Evolutionary conservation across 1,140 invertebrate species (phyloP), one percentile per base, ranked within the genome.

Genomic region (Penaeus vannamei): DNA sequence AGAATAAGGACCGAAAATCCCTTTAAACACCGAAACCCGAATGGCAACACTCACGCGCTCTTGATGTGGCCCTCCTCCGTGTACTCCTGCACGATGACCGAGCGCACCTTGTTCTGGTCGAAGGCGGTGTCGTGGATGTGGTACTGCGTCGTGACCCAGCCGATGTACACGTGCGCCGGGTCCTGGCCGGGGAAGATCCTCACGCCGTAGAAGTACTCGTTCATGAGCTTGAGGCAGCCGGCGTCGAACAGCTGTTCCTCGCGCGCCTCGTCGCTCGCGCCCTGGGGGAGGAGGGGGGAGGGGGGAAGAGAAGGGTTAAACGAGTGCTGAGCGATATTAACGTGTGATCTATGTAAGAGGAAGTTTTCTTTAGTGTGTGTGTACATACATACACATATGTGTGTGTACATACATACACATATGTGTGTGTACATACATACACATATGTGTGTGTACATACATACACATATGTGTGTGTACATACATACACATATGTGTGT

Each of bases 141-240:
- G 93, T 99, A 99, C 92, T 99, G 98, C 0, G 98, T 98, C 0
- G 98, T 99, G 20, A 99, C 98, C 99, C 99, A 99, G n/a, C 99
- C 99, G 7, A 99, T 96, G 93, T 98, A 99, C 36, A 99, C 97
- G 92, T 99, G 98, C 0, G 97, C 96, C 0, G 98, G 98, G 93
- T 99, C 99, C 94, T 99, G 98, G 82, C 98, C 98, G 64, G 98
- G 98, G 92, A 97, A 99, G 82, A 99, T 97, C 82, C 98, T 93
- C 20, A 96, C 94, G 26, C 97, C 98, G 92, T 99, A 99, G 93
- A 98, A 99, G 93, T 99, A 99, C 93, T 99, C 98, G 93, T 99
- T 98, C 92, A 99, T 98, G 17, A 98, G 93, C 92, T 98, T 98
- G 61, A 99, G 93, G 92, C 97, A 98, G 82, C 97, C 97, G 0